Evolutionary conservation across 2,888 invertebrate species (phyloP), one percentile per base, ranked within the genome.

Genomic region (Ectobius pallidus): DNA sequence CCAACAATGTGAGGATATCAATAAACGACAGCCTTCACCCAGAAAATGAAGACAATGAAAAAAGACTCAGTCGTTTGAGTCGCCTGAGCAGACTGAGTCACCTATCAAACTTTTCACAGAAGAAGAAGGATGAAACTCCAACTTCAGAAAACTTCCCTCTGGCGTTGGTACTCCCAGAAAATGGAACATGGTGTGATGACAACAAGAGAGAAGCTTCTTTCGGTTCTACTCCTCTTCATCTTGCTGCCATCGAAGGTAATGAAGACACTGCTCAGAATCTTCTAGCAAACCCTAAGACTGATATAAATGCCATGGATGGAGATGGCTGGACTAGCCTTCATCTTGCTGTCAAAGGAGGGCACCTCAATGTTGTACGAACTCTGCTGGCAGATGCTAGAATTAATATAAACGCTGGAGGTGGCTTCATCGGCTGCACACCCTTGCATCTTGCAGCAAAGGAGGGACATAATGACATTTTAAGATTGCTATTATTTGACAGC

Each of bases 191-290:
- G 16, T 16, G 16, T n/a, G 14, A 7, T 3, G n/a, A 32, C 6
- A n/a, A 6, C 22, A 27, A 25, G 16, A 58, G 32, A 16, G 58
- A 58, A 16, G 58, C 58, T n/a, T 58, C 39, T 14, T 71, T 71
- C 27, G 71, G 71, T 3, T 18, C 44, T 30, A 71, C 71, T 20
- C 25, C 55, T 0, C 55, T 71, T 39, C 71, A 71, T 27, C 32
- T 52, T n/a, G 71, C 71, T 1, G 71, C 65, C 2, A 52, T 30
- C 25, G 52, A 67, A 34, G 71, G 71, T 20, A 39, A 71, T 55
- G 25, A 34, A n/a, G 65, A 46, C 20, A 52, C 52, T n/a, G 71
- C 67, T 20, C 32, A 39, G 22, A 2, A 52, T 22, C 74, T 71
- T 1, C 65, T 71, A 18, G 30, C 30, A 11, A 65, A 27, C 11